Evolutionary conservation across 2,888 invertebrate species (phyloP).

Genomic region (Plebejus melissa): DNA sequence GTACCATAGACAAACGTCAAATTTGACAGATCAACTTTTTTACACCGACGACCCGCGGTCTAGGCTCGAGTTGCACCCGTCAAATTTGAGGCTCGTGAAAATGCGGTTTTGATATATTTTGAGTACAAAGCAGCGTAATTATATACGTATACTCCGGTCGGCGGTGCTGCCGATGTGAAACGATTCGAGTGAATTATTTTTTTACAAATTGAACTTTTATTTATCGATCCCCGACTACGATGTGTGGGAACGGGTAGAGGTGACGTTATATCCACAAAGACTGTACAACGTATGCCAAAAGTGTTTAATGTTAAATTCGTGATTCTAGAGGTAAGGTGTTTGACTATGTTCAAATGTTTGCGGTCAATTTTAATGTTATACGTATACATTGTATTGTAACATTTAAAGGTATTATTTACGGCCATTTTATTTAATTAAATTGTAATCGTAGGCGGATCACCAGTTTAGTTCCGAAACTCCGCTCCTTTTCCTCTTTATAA

Average conservation of each 20-base stretch:
- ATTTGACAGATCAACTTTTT: background rate
- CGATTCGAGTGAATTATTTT: conserved; percentile 22
- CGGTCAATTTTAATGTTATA: conserved; percentile 26
- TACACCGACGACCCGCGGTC: background rate
- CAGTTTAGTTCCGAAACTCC: background rate
- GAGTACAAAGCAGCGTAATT: conserved; percentile 27
- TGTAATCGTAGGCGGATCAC: background rate
- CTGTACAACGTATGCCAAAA: conserved; percentile 31
- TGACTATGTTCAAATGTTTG: conserved; percentile 8
- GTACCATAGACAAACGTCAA: conserved; percentile 3
- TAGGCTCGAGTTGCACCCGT: background rate
- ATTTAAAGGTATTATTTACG: conserved; percentile 24
- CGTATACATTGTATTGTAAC: conserved; percentile 19
- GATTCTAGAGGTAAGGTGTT: conserved; percentile 28
- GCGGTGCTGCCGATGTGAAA: conserved; percentile 17
- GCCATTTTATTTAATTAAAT: conserved; percentile 26
- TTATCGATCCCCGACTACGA: conserved; percentile 24
- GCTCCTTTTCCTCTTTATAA: background rate
- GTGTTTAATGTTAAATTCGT: conserved; percentile 29
- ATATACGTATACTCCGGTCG: conserved; percentile 27
- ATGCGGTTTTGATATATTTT: conserved; percentile 20
- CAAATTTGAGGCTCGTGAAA: background rate
- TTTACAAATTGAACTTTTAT: conserved; percentile 22
- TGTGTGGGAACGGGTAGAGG: conserved; percentile 5
- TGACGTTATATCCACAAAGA: conserved; percentile 23